Conservation (phyloP, 92 coral and sea anemone genomes). For the Bergia puertoricense region DNA sequence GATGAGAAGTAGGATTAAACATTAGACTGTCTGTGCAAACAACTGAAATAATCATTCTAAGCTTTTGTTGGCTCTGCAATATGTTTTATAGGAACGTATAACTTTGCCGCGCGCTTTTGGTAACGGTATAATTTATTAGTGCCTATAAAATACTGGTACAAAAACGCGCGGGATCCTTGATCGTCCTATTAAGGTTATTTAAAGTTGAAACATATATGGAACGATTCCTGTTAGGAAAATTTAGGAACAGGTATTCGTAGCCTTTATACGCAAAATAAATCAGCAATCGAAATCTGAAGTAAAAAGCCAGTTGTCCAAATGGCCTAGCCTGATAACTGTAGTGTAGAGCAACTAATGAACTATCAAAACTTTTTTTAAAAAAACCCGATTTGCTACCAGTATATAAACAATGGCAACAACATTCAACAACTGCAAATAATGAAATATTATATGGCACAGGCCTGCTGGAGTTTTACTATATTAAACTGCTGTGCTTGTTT, state of each 20-base stretch:
- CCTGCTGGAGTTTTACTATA: neutral
- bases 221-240: neutral
- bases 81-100: neutral
- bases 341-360: too few relatives aligned
- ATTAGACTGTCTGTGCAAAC: neutral
- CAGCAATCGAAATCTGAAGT: neutral
- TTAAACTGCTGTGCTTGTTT: neutral
- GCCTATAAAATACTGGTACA: neutral
- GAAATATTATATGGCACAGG: neutral
- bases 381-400: too few relatives aligned
- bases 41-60: neutral
- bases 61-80: neutral
- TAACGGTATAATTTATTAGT: conserved; percentile 13
- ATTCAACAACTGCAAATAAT: neutral
- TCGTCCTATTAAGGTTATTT: neutral
- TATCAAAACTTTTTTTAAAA: too few relatives aligned
- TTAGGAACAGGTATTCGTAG: neutral
- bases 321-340: too few relatives aligned
- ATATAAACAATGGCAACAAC: neutral
- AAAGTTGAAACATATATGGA: neutral
- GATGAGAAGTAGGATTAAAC: neutral
- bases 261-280: too few relatives aligned
- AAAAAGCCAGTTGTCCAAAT: neutral
- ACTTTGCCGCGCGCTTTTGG: neutral
- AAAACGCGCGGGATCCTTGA: conserved; percentile 1